phyloP scores from a whole-genome alignment of 23 tunicate species.

The Ciona savignyi region DNA sequence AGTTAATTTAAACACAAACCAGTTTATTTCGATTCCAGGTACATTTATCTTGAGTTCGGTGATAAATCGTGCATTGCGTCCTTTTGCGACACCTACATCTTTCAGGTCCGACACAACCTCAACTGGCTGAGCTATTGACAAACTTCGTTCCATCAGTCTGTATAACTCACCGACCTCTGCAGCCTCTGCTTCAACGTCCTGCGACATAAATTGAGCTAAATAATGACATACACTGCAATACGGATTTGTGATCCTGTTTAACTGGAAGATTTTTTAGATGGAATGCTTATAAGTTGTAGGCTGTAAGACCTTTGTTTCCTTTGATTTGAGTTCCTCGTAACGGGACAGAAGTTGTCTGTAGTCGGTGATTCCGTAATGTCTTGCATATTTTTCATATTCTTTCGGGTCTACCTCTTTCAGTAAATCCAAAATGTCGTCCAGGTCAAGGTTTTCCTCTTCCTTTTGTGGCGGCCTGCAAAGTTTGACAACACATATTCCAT shows the following conservation, averaged over 20 bases:
- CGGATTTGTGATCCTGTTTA: not conserved
- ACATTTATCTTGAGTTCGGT: slow-evolving; percentile 62
- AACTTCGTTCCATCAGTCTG: slow-evolving; percentile 60
- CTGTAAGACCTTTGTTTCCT: slow-evolving; percentile 16
- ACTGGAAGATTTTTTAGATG: not conserved
- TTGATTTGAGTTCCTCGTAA: slow-evolving; percentile 36
- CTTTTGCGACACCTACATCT: slow-evolving; percentile 49
- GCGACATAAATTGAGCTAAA: not conserved
- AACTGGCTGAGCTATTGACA: slow-evolving; percentile 54
- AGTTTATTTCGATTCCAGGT: slow-evolving; percentile 79
- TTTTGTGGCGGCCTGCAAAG: slow-evolving; percentile 19
- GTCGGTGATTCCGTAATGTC: slow-evolving; percentile 80
- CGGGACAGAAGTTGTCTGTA: slow-evolving; percentile 78
- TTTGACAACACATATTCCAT: not conserved
- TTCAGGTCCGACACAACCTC: slow-evolving; percentile 49
- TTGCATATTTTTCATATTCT: slow-evolving; percentile 90
- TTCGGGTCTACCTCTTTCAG: slow-evolving; percentile 92
- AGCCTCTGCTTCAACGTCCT: slow-evolving; percentile 16
- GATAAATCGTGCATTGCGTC: slow-evolving; percentile 52
- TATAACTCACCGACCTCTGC: slow-evolving; percentile 63
- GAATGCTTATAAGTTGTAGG: not conserved
- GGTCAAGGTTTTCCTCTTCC: slow-evolving; percentile 47
- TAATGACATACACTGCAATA: no score
- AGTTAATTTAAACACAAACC: slow-evolving; percentile 23
- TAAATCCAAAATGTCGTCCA: slow-evolving; percentile 44